phyloP scores from a whole-genome alignment of 2,113 vertebrate genomes.

The Stegostoma tigrinum region DNA sequence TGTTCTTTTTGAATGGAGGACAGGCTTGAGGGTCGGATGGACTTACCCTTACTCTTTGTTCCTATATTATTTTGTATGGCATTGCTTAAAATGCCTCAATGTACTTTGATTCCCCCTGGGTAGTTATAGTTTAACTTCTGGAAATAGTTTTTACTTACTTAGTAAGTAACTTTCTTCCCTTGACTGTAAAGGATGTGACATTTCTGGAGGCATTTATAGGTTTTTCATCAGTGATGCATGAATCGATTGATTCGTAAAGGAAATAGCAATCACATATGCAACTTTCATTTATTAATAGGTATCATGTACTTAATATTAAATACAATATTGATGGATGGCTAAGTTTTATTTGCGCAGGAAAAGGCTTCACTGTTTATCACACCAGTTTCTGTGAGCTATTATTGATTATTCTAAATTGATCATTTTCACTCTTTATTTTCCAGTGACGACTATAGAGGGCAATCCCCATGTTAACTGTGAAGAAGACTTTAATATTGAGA shows the following conservation, averaged over 20 bases:
- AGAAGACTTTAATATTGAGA: neutral
- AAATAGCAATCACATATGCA: neutral
- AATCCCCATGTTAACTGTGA: neutral
- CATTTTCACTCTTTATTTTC: neutral
- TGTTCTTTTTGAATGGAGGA: no score
- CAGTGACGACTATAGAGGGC: neutral
- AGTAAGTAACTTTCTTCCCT: neutral
- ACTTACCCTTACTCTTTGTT: no score
- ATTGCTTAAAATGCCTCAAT: no score
- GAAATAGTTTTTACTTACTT: neutral
- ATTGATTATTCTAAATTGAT: neutral
- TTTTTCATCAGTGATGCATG: neutral
- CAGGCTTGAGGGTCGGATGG: no score
- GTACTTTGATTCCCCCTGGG: neutral
- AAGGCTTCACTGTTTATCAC: neutral
- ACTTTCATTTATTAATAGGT: neutral
- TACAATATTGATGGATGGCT: neutral
- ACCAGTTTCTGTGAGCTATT: neutral
- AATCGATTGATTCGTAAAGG: neutral
- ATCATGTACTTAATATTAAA: neutral
- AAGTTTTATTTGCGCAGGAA: neutral
- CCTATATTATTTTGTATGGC: no score
- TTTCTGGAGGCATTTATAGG: neutral
- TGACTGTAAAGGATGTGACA: neutral
- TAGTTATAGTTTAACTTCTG: neutral